Base-by-base conservation (phyloP, 2,888 invertebrate genomes). In the Lasioglossum pauxillum region DNA sequence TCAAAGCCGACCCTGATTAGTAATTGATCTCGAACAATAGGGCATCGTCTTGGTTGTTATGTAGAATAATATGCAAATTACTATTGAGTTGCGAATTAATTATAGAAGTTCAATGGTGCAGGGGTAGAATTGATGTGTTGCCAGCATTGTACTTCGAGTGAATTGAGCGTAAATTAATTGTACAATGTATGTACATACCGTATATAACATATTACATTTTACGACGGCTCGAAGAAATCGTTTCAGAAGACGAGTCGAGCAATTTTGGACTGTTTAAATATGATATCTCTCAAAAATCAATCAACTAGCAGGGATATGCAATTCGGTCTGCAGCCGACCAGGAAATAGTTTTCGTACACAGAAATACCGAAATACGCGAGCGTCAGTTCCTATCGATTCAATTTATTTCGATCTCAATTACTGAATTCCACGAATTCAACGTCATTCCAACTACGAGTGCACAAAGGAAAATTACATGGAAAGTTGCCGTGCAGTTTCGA, bases 381-480 rank as follows among this genome's bases (percentile, higher is more conserved):
- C 31, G 41, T 19, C 46, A 46, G 31, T 10, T 23, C 72, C 27
- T 38, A 46, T 73, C 75, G 79, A 83, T 79, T 64, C 75, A 46
- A 85, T 60, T 79, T 44, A 35, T 46, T 44, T 41, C 79, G 83
- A 79, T 83, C 83, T 75, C 85, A 85, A 85, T 85, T 85, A 85
- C 83, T 16, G 67, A 67, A 83, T 53, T 82, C 79, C 73, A 78
- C 85, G 41, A 73, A 82, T 80, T 75, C 84, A 76, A 80, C 83
- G 80, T 80, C 84, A 77, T 78, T 85, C 75, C 80, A 74, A 67
- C 80, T 85, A 77, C 60, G 27, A 27, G 60, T 44, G 71, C 80
- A 85, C 84, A 85, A 84, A 83, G 83, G 80, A 84, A 84, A 85
- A 85, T 85, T 85, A 84, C 83, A 84, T 53, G 76, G 85, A 84